Evolutionary conservation across 1,140 invertebrate species (phyloP).

Genomic region (Diorhabda carinulata): DNA sequence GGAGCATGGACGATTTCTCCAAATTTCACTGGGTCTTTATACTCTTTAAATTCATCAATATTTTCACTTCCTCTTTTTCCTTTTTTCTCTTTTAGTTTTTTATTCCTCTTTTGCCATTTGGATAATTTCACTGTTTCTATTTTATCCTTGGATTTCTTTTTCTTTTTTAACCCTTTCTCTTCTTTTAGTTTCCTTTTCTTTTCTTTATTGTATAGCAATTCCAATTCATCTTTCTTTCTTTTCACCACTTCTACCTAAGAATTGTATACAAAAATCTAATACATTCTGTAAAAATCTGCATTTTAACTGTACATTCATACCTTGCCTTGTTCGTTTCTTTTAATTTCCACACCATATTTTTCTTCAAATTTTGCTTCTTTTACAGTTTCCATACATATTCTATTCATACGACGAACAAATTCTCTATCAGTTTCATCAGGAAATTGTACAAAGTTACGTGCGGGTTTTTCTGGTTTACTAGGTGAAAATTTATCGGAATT

Average conservation of each 20-base stretch:
- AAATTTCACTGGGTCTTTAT: conserved; percentile 60
- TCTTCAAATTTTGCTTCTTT: conserved; percentile 54
- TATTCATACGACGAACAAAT: conserved; percentile 51
- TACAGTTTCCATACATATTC: conserved; percentile 49
- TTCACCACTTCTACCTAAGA: conserved; percentile 43
- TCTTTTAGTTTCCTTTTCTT: conserved; percentile 41
- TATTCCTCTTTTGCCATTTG: conserved; percentile 51
- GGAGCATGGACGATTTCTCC: conserved; percentile 65
- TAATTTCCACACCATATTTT: conserved; percentile 54
- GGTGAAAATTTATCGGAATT: background rate
- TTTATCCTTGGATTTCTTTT: conserved; percentile 45
- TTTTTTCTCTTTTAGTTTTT: conserved; percentile 50
- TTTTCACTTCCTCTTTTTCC: conserved; percentile 42
- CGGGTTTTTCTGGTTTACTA: conserved; percentile 45
- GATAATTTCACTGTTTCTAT: conserved; percentile 41
- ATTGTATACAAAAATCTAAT: conserved; percentile 6
- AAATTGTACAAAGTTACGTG: conserved; percentile 51
- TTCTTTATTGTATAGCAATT: conserved; percentile 42
- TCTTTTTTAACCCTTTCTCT: conserved; percentile 47
- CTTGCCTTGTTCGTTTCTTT: conserved; percentile 50
- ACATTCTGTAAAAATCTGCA: background rate
- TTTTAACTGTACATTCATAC: conserved; percentile 19
- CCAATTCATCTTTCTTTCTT: conserved; percentile 48
- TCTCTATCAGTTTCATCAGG: conserved; percentile 46
- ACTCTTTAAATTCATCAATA: conserved; percentile 44